Evolutionary conservation across 2,113 vertebrate genomes (phyloP), one percentile per base, ranked within the genome.

Genomic region (Hemibagrus wyckioides): DNA sequence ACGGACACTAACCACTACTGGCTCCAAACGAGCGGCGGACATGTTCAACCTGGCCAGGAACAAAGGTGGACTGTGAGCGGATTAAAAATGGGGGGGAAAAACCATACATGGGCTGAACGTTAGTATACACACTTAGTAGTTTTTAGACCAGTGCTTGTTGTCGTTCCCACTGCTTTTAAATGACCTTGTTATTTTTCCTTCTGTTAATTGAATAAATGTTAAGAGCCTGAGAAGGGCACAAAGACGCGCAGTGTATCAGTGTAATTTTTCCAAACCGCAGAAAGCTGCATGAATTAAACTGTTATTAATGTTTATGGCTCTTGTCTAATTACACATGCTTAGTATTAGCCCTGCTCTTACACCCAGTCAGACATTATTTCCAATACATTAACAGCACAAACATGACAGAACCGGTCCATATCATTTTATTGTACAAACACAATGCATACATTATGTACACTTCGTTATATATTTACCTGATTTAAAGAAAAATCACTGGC

Each of bases 131-230:
- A 65, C 88, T 83, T 73, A 6, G 39, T 75, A 48, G 88, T 88
- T 82, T 69, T 86, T 89, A 88, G 89, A 91, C 76, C 89, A 90
- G 86, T 79, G 73, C 81, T 88, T 73, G 61, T 84, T 76, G 83
- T 88, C 23, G 73, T 88, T 59, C 73, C 85, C n/a, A 65, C 80
- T 86, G 52, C 89, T 91, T 88, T 94, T 89, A 93, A 65, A 87
- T 57, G 92, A 36, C 76, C 41, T 77, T 33, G 19, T 67, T 54
- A 1, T 48, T 77, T 84, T 41, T 85, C 36, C 57, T 79, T 33
- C 76, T 77, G 88, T 80, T 61, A 82, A 83, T 86, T 87, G 65
- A 86, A 86, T 88, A 90, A 89, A 90, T 83, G 85, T 88, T 54
- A 30, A 85, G 19, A 28, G 85, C 77, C 89, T 36, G 84, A 65